Percentiles rank a stretch among this genome's conserved stretches.
These are phyloP conservation scores for Colossoma macropomum DNA, from an alignment of 2,113 vertebrate species.

Conservation along the genomic window DNA sequence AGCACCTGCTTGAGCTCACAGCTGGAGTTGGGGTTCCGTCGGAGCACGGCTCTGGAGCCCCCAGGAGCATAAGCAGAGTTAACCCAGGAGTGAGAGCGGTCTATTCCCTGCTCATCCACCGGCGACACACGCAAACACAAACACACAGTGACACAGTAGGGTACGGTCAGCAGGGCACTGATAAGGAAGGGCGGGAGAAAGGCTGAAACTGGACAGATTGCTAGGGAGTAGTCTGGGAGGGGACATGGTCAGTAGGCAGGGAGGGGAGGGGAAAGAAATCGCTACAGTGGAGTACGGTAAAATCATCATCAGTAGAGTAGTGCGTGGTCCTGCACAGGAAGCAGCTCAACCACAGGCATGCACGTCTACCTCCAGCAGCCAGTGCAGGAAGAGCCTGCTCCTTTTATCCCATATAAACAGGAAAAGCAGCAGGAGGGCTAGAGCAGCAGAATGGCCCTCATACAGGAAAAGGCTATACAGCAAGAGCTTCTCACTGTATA, in stretches of 20 bases:
- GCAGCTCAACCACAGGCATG: constrained; percentile 30
- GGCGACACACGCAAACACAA: constrained; percentile 64
- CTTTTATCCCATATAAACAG: constrained; percentile 17
- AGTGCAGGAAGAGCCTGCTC: constrained; percentile 43
- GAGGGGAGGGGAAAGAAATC: constrained; percentile 29
- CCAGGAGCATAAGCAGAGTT: constrained; percentile 92
- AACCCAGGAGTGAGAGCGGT: constrained; percentile 96
- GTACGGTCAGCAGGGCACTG: constrained; percentile 55
- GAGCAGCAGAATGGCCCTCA: neutral
- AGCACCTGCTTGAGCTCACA: constrained; percentile 93
- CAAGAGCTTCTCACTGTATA: neutral
- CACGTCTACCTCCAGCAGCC: constrained; percentile 1
- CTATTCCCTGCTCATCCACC: constrained; percentile 84
- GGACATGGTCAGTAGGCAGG: constrained; percentile 2
- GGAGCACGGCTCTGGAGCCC: constrained; percentile 88
- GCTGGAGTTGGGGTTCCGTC: constrained; percentile 87
- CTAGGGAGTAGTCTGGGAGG: constrained; percentile 28
- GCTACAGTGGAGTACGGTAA: constrained; percentile 5
- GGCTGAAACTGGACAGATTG: constrained; percentile 44
- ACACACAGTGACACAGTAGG: constrained; percentile 62
- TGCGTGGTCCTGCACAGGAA: constrained; percentile 11
- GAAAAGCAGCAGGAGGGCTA: neutral
- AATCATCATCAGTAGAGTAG: constrained; percentile 37
- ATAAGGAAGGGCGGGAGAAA: constrained; percentile 57
- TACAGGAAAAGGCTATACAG: neutral